These are phyloP conservation scores for Epirrita christyi DNA, from an alignment of 2,888 invertebrate genomes.

Conservation along the genomic window DNA sequence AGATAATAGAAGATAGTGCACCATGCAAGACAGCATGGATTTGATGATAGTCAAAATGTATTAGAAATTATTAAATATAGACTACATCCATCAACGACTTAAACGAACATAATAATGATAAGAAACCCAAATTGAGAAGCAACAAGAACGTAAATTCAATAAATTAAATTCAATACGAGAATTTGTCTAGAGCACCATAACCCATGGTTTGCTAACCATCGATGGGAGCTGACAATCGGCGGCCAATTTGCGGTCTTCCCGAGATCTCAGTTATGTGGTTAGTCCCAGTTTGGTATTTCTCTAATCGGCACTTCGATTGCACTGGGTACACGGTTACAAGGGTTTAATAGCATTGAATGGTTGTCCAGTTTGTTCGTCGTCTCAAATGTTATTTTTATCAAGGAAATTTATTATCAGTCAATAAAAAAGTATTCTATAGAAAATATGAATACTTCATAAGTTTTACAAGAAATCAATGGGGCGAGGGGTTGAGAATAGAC, in stretches of 20 bases:
- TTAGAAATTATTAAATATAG: no score
- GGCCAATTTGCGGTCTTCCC: conserved; percentile 48
- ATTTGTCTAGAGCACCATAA: conserved; percentile 2
- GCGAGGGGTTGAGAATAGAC: conserved; percentile 61
- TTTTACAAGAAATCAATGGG: conserved; percentile 58
- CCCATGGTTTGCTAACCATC: conserved; percentile 34
- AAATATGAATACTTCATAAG: conserved; percentile 61
- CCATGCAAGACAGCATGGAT: no score
- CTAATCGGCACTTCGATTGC: conserved; percentile 16
- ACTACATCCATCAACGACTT: no score
- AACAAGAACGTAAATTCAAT: neutral
- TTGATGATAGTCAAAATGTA: no score
- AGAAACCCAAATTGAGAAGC: neutral
- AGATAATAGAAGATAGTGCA: no score
- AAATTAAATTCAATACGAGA: neutral
- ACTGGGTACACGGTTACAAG: neutral
- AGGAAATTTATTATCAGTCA: conserved; percentile 56
- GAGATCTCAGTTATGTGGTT: conserved; percentile 41
- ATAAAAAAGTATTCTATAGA: conserved; percentile 70
- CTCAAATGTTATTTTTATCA: no score
- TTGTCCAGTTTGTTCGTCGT: neutral
- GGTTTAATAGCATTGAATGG: conserved; percentile 1
- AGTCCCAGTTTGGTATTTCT: conserved; percentile 31
- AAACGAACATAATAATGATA: neutral
- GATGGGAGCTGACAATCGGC: conserved; percentile 41